Evolutionary conservation across 2,113 vertebrate species (phyloP).

Genomic region (Coregonus clupeaformis): DNA sequence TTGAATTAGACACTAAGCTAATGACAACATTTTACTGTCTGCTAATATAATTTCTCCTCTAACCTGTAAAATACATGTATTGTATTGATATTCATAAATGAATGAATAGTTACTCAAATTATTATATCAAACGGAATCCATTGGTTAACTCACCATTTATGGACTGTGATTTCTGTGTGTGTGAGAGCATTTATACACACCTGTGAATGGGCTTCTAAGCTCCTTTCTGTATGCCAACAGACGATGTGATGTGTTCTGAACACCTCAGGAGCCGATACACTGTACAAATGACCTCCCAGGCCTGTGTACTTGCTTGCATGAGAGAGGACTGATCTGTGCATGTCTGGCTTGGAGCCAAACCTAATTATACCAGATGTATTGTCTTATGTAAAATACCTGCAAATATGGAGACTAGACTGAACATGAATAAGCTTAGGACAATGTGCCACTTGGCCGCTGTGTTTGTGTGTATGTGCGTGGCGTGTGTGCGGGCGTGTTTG

Average conservation of each 20-base stretch:
- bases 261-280: not conserved
- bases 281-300: not conserved
- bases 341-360: slow-evolving; percentile 1
- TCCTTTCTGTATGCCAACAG: not conserved
- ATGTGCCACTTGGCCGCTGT: not conserved
- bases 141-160: slow-evolving; percentile 62
- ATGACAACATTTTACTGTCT: not conserved
- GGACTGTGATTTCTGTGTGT: slow-evolving; percentile 38
- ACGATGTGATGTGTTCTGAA: slow-evolving; percentile 4
- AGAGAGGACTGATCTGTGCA: slow-evolving; percentile 21
- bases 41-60: not conserved
- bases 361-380: no score
- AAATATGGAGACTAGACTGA: no score
- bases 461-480: slow-evolving; percentile 10
- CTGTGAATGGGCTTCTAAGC: slow-evolving; percentile 62
- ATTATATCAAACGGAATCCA: slow-evolving; percentile 52
- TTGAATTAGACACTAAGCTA: not conserved
- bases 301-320: slow-evolving; percentile 1
- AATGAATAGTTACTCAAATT: not conserved
- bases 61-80: not conserved
- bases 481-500: slow-evolving; percentile 7
- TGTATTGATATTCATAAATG: not conserved
- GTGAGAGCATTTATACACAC: slow-evolving; percentile 49
- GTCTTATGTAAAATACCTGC: no score
- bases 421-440: not conserved